Conservation (phyloP, 2,797 vertebrate species). For the Fistularia commersonii region DNA sequence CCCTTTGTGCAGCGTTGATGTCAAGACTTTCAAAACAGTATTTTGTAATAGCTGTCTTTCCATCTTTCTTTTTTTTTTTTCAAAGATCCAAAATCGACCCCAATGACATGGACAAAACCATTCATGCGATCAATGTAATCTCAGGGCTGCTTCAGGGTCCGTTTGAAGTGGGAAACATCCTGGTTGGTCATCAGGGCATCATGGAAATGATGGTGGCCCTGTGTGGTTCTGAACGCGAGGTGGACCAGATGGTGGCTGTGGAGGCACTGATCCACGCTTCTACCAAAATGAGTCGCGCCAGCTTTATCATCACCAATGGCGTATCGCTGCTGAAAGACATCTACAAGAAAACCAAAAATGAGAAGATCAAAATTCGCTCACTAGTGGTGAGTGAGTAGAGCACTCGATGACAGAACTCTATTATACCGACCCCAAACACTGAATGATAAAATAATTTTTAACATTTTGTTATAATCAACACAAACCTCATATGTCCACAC, state of each 20-base stretch:
- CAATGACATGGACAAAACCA: slow-evolving; percentile 94
- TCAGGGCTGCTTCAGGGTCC: slow-evolving; percentile 95
- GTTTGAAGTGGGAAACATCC: slow-evolving; percentile 90
- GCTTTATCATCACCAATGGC: slow-evolving; percentile 94
- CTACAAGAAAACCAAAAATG: slow-evolving; percentile 96
- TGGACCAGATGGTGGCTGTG: slow-evolving; percentile 95
- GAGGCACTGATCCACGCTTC: slow-evolving; percentile 93
- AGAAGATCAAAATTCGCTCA: slow-evolving; percentile 95
- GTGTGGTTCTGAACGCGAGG: slow-evolving; percentile 89
- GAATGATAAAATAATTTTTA: no score
- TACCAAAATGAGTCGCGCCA: slow-evolving; percentile 92
- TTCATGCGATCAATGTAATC: slow-evolving; percentile 89
- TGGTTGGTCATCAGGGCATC: slow-evolving; percentile 87
- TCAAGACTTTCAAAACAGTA: not conserved
- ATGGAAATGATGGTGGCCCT: slow-evolving; percentile 99
- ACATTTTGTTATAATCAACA: not conserved
- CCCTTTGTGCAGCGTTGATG: not conserved
- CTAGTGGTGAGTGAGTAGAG: slow-evolving; percentile 83
- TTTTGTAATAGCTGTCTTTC: not conserved
- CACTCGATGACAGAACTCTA: not conserved
- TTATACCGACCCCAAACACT: not conserved
- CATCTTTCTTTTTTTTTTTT: not conserved
- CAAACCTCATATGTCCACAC: not conserved
- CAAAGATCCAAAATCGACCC: slow-evolving; percentile 91
- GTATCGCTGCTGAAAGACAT: slow-evolving; percentile 91